Conservation (phyloP, 2,113 vertebrate species). For the Ptyas mucosa region DNA sequence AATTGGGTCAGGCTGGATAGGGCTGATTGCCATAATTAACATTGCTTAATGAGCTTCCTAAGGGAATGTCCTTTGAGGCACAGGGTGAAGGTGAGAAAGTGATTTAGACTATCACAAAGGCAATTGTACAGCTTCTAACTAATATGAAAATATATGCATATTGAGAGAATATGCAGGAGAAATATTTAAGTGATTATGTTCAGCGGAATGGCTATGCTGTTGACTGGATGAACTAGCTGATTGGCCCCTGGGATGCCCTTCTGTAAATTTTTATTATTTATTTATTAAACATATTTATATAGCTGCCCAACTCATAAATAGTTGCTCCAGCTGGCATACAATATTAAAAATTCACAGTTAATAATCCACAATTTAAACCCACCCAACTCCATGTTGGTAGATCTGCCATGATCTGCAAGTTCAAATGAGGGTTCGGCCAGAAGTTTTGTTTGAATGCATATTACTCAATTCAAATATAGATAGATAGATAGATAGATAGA, state of each 20-base stretch:
- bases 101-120: neutral
- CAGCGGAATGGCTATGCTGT: neutral
- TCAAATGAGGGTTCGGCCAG: neutral
- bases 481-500: too few relatives aligned
- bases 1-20: constrained; percentile 63
- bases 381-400: neutral
- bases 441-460: neutral
- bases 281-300: neutral
- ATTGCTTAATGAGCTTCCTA: constrained; percentile 49
- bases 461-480: too few relatives aligned
- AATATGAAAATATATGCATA: fast-evolving
- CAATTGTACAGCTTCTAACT: neutral
- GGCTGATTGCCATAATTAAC: constrained; percentile 65
- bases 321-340: neutral
- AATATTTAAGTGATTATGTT: fast-evolving
- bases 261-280: neutral
- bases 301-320: neutral
- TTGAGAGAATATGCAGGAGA: fast-evolving
- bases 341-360: neutral
- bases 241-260: fast-evolving
- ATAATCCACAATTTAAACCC: neutral
- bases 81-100: neutral
- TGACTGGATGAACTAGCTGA: fast-evolving
- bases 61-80: constrained; percentile 26
- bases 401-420: neutral